Evolutionary conservation across 1,140 invertebrate species (phyloP).

Genomic region (Gyrodactylus salaris): DNA sequence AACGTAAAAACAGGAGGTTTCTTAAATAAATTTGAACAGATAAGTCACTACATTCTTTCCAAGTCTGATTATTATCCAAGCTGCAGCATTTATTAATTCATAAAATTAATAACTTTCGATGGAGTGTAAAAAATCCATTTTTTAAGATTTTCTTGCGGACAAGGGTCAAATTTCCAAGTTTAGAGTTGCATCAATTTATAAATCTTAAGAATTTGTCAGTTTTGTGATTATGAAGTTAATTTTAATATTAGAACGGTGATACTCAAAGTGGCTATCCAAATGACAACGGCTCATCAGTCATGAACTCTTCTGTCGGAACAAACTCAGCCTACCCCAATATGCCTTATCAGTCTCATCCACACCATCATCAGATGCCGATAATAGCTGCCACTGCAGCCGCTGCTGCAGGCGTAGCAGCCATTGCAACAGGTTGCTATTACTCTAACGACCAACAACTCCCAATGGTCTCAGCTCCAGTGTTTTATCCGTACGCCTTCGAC

Average conservation of each 20-base stretch:
- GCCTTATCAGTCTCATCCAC: not conserved
- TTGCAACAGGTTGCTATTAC: not conserved
- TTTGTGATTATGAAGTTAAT: not conserved
- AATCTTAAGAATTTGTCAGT: not conserved
- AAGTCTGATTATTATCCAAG: too few relatives aligned
- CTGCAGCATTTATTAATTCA: too few relatives aligned
- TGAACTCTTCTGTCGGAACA: not conserved
- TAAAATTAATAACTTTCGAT: too few relatives aligned
- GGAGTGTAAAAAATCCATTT: too few relatives aligned
- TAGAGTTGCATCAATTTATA: too few relatives aligned
- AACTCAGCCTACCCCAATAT: not conserved
- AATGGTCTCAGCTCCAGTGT: not conserved
- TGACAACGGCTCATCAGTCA: not conserved
- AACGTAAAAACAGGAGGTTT: too few relatives aligned
- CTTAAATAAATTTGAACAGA: too few relatives aligned
- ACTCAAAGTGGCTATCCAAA: not conserved
- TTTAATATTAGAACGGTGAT: not conserved
- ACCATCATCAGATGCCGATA: not conserved
- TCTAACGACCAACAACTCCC: not conserved
- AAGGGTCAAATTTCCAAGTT: too few relatives aligned
- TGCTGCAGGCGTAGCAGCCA: not conserved
- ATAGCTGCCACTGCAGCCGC: not conserved
- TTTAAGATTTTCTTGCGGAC: too few relatives aligned
- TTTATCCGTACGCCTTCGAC: not conserved
- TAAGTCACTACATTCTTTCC: too few relatives aligned